A percentile compares a stretch with the other conserved stretches of the same genome.
Conservation (phyloP, 1,140 invertebrate species). For the Eupeodes corollae region DNA sequence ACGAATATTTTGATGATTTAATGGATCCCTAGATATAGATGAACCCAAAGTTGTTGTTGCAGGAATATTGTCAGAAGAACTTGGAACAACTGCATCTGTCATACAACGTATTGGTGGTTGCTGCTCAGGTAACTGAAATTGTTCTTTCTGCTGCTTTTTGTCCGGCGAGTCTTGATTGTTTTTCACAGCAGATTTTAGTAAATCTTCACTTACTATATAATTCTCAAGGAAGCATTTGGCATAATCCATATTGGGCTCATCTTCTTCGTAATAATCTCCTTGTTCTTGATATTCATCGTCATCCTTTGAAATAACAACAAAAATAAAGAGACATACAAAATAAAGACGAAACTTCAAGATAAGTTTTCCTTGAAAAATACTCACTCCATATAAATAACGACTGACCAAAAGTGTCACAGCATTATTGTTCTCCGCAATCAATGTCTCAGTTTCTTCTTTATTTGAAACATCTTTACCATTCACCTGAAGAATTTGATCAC, state of each 20-base stretch:
- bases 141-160: not conserved
- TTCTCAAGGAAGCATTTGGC: slow-evolving; percentile 24
- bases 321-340: not conserved
- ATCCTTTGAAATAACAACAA: slow-evolving; percentile 2
- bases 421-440: slow-evolving; percentile 43
- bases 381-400: slow-evolving; percentile 44
- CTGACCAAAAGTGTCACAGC: slow-evolving; percentile 46
- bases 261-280: slow-evolving; percentile 11
- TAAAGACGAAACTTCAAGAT: not conserved
- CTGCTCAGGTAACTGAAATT: not conserved
- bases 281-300: slow-evolving; percentile 12
- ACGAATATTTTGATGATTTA: slow-evolving; percentile 2
- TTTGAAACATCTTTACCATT: slow-evolving; percentile 47
- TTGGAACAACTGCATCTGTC: not conserved
- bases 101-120: not conserved
- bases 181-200: no score
- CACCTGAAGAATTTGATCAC: slow-evolving; percentile 61
- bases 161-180: no score
- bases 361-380: slow-evolving; percentile 7
- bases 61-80: not conserved
- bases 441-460: slow-evolving; percentile 44
- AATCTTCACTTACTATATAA: not conserved
- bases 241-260: slow-evolving; percentile 26
- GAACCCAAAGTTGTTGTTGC: not conserved
- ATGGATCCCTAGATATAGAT: not conserved